These are phyloP conservation scores for Pogonophryne albipinna DNA, from an alignment of 2,797 vertebrate species.

Conservation along the genomic window DNA sequence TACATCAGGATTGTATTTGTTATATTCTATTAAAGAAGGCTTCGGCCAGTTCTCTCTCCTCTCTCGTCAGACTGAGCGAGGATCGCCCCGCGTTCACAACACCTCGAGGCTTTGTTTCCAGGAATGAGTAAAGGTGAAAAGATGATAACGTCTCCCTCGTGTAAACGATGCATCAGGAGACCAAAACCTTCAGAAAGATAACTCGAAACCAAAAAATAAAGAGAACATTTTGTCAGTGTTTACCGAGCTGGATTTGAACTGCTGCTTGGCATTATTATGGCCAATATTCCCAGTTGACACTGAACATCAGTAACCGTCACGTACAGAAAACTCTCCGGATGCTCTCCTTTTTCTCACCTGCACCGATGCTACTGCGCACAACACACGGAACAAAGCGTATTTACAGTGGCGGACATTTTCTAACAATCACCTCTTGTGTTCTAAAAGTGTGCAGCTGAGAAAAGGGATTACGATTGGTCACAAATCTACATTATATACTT, in stretches of 20 bases:
- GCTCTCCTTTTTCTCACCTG: constrained; percentile 23
- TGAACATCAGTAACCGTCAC: constrained; percentile 24
- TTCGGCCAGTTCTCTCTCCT: constrained; percentile 19
- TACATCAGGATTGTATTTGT: constrained; percentile 35
- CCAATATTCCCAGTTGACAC: constrained; percentile 10
- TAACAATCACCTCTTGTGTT: background rate
- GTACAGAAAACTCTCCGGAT: constrained; percentile 21
- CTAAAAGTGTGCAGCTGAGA: constrained; percentile 39
- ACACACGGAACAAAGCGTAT: constrained; percentile 32
- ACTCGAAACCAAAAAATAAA: constrained; percentile 6
- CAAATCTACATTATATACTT: background rate
- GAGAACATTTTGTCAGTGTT: background rate
- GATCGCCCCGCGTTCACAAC: constrained; percentile 8
- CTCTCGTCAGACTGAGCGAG: constrained; percentile 25
- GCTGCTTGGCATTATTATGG: background rate
- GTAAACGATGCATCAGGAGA: constrained; percentile 13
- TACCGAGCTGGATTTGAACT: constrained; percentile 2
- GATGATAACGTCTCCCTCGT: constrained; percentile 9
- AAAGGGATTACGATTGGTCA: constrained; percentile 15
- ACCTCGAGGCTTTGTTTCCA: constrained; percentile 12
- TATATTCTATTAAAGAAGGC: constrained; percentile 47
- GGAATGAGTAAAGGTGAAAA: constrained; percentile 14
- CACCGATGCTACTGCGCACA: constrained; percentile 18
- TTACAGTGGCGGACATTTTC: constrained; percentile 37
- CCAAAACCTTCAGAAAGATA: constrained; percentile 2